These are phyloP conservation scores for Semnopithecus entellus DNA, from an alignment of 2,113 vertebrate genomes.

Conservation along the genomic window DNA sequence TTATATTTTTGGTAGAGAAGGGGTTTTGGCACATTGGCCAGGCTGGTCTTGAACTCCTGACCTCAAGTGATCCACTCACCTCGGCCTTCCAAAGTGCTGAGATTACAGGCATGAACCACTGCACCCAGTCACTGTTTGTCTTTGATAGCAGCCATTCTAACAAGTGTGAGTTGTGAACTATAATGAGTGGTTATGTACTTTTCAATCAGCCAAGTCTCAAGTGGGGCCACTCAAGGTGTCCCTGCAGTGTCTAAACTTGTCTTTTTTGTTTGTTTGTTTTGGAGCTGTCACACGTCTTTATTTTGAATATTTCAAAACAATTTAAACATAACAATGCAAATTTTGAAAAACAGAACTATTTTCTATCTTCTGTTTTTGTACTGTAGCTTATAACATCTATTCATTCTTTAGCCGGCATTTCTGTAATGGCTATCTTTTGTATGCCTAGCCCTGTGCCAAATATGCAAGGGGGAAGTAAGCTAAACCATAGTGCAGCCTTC, in stretches of 20 bases:
- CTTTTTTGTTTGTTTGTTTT: neutral
- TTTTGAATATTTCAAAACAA: neutral
- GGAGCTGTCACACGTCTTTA: neutral
- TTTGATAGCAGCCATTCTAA: neutral
- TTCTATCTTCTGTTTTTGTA: neutral
- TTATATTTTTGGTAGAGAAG: no score
- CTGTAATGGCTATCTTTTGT: neutral
- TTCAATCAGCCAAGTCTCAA: neutral
- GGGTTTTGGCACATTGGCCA: no score
- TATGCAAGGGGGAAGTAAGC: neutral
- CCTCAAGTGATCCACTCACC: no score
- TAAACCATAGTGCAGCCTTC: neutral
- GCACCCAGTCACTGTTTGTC: no score
- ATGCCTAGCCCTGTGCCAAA: no score
- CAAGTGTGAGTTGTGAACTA: neutral
- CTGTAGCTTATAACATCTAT: neutral
- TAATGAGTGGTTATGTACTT: neutral
- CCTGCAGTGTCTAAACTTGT: neutral
- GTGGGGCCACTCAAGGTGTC: neutral
- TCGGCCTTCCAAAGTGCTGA: no score
- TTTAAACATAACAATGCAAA: neutral
- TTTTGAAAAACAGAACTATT: neutral
- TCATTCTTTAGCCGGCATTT: neutral
- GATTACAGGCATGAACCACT: no score
- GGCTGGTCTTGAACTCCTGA: no score